A percentile compares a stretch with the other conserved stretches of the same genome.
phyloP scores from a whole-genome alignment of 2,113 vertebrate genomes.

The Hyperoodon ampullatus region DNA sequence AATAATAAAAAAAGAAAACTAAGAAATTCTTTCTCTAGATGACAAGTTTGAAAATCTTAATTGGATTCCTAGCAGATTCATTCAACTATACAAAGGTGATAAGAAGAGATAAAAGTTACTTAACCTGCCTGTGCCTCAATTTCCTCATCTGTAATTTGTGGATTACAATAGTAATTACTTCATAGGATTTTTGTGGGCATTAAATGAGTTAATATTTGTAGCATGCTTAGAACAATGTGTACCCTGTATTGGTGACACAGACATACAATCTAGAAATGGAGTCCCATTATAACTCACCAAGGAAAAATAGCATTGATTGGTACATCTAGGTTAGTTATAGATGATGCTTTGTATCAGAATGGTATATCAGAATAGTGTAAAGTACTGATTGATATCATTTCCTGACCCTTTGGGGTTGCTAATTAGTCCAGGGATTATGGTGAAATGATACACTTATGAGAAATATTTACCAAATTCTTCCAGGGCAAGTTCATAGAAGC shows the following conservation, averaged over 20 bases:
- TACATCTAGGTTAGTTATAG: neutral
- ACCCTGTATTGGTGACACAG: neutral
- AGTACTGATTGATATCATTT: neutral
- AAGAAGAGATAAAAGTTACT: neutral
- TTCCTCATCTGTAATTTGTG: neutral
- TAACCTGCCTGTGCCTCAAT: neutral
- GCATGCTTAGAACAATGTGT: neutral
- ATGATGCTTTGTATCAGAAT: neutral
- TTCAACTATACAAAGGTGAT: neutral
- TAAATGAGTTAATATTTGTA: neutral
- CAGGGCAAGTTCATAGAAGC: neutral
- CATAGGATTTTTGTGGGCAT: neutral
- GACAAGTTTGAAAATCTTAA: neutral
- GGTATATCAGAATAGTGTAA: neutral
- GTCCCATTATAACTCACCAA: neutral
- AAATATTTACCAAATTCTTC: conserved; percentile 37
- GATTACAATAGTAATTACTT: neutral
- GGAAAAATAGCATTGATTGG: neutral
- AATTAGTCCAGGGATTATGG: neutral
- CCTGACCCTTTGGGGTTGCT: neutral
- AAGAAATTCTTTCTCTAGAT: neutral
- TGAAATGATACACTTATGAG: conserved; percentile 8
- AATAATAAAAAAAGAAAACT: conserved; percentile 8
- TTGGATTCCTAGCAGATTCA: neutral
- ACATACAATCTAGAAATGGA: neutral